These are phyloP conservation scores for Cacoxenus indagator DNA, from an alignment of 2,888 invertebrate species.

Conservation along the genomic window DNA sequence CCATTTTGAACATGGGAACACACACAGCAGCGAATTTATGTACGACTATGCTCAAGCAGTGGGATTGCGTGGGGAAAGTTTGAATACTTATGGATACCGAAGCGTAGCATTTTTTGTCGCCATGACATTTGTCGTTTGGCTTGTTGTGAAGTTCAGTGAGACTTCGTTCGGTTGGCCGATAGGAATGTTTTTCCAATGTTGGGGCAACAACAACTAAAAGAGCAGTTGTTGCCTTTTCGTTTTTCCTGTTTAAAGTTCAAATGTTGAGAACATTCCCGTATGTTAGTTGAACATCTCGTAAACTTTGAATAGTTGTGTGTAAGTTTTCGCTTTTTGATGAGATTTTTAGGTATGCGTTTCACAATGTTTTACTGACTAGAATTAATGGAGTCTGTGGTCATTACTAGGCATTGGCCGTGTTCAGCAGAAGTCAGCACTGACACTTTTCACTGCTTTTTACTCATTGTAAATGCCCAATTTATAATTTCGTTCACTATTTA, in stretches of 20 bases:
- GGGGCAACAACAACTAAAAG: too few relatives aligned
- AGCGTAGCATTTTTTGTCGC: background rate
- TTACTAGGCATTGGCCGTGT: too few relatives aligned
- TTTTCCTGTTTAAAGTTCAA: slow-evolving; percentile 63
- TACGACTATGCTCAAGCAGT: background rate
- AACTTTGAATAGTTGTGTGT: background rate
- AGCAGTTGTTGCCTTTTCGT: slow-evolving; percentile 56
- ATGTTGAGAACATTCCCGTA: slow-evolving; percentile 61
- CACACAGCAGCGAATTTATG: background rate
- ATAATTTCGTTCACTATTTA: too few relatives aligned
- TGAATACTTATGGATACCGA: background rate
- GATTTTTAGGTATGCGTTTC: too few relatives aligned
- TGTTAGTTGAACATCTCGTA: slow-evolving; percentile 24
- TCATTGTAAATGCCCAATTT: too few relatives aligned
- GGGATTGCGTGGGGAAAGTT: background rate
- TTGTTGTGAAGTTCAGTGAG: background rate
- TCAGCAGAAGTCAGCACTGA: too few relatives aligned
- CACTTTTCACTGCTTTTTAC: too few relatives aligned
- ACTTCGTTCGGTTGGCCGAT: background rate
- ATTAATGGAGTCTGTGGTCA: too few relatives aligned
- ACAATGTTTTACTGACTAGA: too few relatives aligned
- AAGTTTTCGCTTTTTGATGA: background rate
- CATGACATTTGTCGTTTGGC: background rate
- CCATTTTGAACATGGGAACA: background rate
- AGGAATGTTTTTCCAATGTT: slow-evolving; percentile 10